Evolutionary conservation across 2,888 invertebrate species (phyloP), one percentile per base, ranked within the genome.

Genomic region (Micoletzkya japonica): DNA sequence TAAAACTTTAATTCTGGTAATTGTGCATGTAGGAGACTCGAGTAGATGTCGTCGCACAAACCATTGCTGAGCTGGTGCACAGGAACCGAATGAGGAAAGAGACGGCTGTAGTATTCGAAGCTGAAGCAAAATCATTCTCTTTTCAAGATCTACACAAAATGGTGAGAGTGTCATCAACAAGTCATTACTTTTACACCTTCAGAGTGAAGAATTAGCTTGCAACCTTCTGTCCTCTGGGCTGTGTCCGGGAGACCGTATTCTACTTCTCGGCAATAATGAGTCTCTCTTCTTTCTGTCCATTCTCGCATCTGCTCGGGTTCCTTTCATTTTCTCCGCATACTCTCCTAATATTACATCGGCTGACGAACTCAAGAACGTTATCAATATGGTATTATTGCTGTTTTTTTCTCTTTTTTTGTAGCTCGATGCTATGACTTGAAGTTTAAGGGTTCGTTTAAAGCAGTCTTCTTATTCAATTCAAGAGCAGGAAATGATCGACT

Each of bases 391-490:
- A 14, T 44, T 10, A 44, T 20, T 44, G 20, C 10, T 10, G 44
- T 44, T 44, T 44, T 10, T 10, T 2, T 34, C 58, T 34, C 37
- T 20, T 36, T 1, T 17, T 20, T 6, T 7, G 14, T 56, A 28
- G 14, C n/a, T 56, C 17, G 2, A 30, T 56, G 1, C 30, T 30
- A 1, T 56, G 7, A 39, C 7, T 39, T 7, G 39, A 39, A 7
- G 7, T 26, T 58, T 49, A 24, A 63, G 63, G 63, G 63, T 28
- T 26, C 44, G 20, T 63, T 63, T 49, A 63, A 63, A 49, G 63
- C 63, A 10, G 32, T 63, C 32, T 30, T 30, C 34, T 24, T 44
- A 44, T 63, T 63, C 63, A 63, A 63, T 10, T 30, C 49, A 2
- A 14, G 6, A 24, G 6, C 34, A 6, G 49, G 30, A 17, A 17